Base-by-base conservation (phyloP, 2,113 vertebrate species). In the Osmerus mordax region DNA sequence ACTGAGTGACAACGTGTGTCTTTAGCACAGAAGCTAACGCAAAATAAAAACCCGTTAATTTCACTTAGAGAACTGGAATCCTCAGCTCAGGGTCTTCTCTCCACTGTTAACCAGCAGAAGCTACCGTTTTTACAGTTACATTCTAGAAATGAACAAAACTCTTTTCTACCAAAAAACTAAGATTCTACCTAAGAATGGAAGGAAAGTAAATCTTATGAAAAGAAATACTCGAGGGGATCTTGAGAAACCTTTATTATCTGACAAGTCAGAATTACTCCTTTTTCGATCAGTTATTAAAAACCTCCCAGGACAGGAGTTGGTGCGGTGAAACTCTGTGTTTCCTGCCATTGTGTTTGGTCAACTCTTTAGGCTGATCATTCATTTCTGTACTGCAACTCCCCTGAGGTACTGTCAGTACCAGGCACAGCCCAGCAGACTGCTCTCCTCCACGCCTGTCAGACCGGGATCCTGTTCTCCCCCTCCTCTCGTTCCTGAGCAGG, bases 301-400 rank as follows among this genome's bases (percentile, higher is more conserved):
- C 29, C 18, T 6, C 16, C 32, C 25, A 28, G 13, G 61, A 29
- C 25, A 64, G 61, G 16, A 32, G 32, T 36, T 16, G 15, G 61
- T 36, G 15, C 28, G 18, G 53, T 75, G 5, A 65, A 64, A 53
- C 69, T 69, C 41, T 28, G 21, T 11, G 68, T 71, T 82, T 76
- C 74, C 77, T 74, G 28, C 19, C 56, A 82, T 82, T 82, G 77
- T 79, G 55, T 76, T 69, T 62, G 71, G 47, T 76, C 71, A 74
- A 64, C 67, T 75, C 73, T 70, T 69, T 36, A 69, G 59, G 2
- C 19, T 54, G 58, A 77, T 79, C 71, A 69, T 65, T 79, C 77
- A 74, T 75, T 66, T 75, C 69, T 54, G 65, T 67, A 23, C 28
- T 58, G 67, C 41, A 56, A 16, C 21, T 72, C 67, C 55, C 21